Conservation (phyloP, 2,797 vertebrate species). For the Siniperca scherzeri region DNA sequence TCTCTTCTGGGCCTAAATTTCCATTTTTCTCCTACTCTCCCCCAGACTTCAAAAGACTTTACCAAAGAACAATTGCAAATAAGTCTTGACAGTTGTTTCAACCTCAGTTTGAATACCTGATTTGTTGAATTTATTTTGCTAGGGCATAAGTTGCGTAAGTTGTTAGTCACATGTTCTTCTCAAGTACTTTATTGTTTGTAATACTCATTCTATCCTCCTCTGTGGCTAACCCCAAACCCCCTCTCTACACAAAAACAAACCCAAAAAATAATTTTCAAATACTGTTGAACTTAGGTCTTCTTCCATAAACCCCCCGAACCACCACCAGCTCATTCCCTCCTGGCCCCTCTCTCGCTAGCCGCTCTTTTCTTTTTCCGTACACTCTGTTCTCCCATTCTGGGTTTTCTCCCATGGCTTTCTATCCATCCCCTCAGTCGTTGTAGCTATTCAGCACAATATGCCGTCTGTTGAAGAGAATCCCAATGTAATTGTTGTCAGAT, state of each 20-base stretch:
- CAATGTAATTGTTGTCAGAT: conserved; percentile 84
- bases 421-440: conserved; percentile 36
- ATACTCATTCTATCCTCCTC: conserved; percentile 41
- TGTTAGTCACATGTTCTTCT: conserved; percentile 22
- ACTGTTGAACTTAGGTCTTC: conserved; percentile 50
- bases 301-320: conserved; percentile 42
- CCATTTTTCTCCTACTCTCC: neutral
- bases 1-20: conserved; percentile 1
- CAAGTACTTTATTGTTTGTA: conserved; percentile 48
- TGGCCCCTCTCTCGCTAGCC: conserved; percentile 44
- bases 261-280: conserved; percentile 44
- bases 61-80: neutral
- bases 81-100: conserved; percentile 20
- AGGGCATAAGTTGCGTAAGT: conserved; percentile 21
- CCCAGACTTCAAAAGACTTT: too few relatives aligned
- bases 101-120: neutral
- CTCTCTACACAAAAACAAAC: conserved; percentile 49
- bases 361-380: conserved; percentile 62
- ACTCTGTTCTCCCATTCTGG: conserved; percentile 57
- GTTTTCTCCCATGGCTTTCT: conserved; percentile 39
- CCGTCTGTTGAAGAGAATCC: conserved; percentile 64
- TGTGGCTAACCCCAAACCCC: conserved; percentile 56
- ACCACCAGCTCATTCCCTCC: conserved; percentile 72
- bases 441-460: conserved; percentile 52
- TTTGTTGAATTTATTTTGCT: conserved; percentile 13